phyloP scores from a whole-genome alignment of 2,113 vertebrate genomes.

The Hirundichthys speculiger region DNA sequence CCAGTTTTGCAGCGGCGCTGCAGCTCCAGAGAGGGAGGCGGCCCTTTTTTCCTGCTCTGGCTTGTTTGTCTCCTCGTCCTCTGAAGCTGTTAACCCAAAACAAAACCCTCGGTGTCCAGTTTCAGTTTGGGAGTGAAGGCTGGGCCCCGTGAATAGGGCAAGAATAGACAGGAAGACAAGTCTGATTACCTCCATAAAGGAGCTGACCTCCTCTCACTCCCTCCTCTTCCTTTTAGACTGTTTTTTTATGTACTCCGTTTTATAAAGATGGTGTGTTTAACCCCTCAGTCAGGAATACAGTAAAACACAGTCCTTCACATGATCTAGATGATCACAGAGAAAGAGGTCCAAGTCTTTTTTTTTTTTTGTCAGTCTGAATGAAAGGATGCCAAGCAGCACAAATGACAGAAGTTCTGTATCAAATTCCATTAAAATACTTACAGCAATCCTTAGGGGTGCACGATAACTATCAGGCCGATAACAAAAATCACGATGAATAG shows the following conservation, averaged over 20 bases:
- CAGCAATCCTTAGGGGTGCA: no score
- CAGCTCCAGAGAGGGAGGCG: constrained; percentile 20
- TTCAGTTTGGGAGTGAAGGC: constrained; percentile 73
- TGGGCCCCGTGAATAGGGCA: constrained; percentile 68
- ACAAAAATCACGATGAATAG: no score
- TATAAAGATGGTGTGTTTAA: neutral
- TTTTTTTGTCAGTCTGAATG: neutral
- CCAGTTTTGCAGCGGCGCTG: constrained; percentile 30
- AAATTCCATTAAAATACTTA: constrained; percentile 25
- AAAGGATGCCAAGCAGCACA: neutral
- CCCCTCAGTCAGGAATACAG: neutral
- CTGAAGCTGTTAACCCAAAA: constrained; percentile 70
- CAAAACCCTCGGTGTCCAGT: constrained; percentile 67
- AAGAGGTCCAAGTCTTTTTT: neutral
- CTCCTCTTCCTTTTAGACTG: constrained; percentile 21
- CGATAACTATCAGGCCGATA: no score
- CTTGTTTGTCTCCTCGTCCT: constrained; percentile 70
- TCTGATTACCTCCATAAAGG: constrained; percentile 76
- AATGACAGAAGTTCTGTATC: constrained; percentile 13
- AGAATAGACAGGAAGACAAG: constrained; percentile 76
- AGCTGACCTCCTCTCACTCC: constrained; percentile 73
- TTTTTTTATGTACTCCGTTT: neutral
- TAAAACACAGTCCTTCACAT: neutral
- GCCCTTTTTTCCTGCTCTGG: neutral
- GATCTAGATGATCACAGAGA: neutral